A percentile compares a stretch with the other conserved stretches of the same genome.
Evolutionary conservation across 1,140 invertebrate genomes (phyloP).

Genomic region (Platorchestia sp.): DNA sequence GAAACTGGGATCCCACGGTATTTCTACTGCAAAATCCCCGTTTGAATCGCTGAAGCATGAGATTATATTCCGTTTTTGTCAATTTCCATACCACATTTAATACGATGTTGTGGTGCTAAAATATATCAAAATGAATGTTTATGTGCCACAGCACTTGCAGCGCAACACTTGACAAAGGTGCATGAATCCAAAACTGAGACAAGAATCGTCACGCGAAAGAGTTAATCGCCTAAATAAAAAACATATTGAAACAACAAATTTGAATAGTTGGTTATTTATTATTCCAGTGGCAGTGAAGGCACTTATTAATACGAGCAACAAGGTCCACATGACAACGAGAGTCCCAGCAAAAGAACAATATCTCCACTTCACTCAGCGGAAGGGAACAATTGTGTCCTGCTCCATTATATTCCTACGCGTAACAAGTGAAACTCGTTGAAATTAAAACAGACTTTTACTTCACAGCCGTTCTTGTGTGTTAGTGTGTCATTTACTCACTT

Average conservation of each 20-base stretch:
- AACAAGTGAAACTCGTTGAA: not conserved
- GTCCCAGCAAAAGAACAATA: not conserved
- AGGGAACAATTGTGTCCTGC: not conserved
- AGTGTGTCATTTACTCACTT: not conserved
- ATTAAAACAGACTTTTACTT: not conserved
- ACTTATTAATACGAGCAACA: not conserved
- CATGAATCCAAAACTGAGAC: not conserved
- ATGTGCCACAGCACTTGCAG: not conserved
- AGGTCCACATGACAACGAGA: not conserved
- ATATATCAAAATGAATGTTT: not conserved
- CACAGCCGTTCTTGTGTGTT: not conserved
- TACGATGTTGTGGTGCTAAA: not conserved
- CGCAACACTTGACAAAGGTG: too few relatives aligned
- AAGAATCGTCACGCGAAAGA: not conserved
- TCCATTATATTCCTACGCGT: not conserved
- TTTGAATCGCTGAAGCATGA: not conserved
- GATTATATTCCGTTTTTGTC: not conserved
- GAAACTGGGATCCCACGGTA: not conserved
- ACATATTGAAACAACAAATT: not conserved
- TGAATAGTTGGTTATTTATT: not conserved
- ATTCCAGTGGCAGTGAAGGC: not conserved
- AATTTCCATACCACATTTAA: not conserved
- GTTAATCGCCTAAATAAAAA: not conserved
- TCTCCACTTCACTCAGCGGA: not conserved
- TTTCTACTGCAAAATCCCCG: not conserved